Base-by-base conservation (phyloP, 1,140 invertebrate species). In the Asobara japonica region DNA sequence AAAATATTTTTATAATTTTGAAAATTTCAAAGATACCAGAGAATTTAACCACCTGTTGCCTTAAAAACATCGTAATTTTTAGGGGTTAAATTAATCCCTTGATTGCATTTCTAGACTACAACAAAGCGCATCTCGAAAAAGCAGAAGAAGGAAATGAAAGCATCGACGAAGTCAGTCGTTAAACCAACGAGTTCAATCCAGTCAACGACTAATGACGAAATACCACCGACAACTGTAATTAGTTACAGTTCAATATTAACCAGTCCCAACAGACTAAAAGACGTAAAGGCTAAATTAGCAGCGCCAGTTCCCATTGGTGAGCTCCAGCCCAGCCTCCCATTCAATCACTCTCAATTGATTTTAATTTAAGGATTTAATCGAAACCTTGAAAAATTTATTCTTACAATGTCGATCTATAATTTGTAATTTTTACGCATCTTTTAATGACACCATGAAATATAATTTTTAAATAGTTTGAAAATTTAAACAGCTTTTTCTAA, bases 221-320 rank as follows among this genome's bases (percentile, higher is more conserved):
- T 25, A 27, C 45, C 30, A 2, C 25, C 18, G 20, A 16, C 60
- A 82, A 75, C 72, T 79, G 0, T 77, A 4, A 68, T 71, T 1
- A 76, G 79, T 38, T 88, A 81, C 11, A 80, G 80, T 36, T 87
- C 85, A 7, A 87, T 88, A 73, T 72, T 88, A 16, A 84, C 85
- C 3, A 86, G 84, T 75, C 84, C 86, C 4, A 87, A 87, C 29
- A 81, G 86, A 74, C 72, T 88, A 30, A 86, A 85, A 69, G 85
- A 87, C 71, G 86, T 88, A 20, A 88, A 88, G 77, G 86, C 86
- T 20, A 88, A 87, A 77, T 74, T 87, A 25, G 85, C 86, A 41
- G 86, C 86, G 3, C 86, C 86, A 7, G 78, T 88, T 79, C 85
- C 85, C 38, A 82, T 82, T 81, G 86, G 86, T 88, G 69, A 76